Evolutionary conservation across 2,797 vertebrate genomes (phyloP).

Genomic region (Enteromius radiatus): DNA sequence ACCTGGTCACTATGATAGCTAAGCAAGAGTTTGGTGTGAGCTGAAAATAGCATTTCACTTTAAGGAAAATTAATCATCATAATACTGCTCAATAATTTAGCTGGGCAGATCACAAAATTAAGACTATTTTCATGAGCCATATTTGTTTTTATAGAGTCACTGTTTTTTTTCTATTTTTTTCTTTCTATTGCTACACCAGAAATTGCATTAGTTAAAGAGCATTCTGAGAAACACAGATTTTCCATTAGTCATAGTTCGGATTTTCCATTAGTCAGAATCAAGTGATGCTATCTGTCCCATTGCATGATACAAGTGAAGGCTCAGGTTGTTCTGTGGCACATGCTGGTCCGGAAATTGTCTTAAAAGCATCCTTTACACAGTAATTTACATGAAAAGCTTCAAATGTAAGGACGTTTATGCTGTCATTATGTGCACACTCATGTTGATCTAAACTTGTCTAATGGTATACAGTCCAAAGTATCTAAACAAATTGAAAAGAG

Average conservation of each 20-base stretch:
- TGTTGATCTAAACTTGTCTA: not conserved
- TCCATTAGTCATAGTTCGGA: not conserved
- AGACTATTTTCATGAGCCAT: too few species aligned
- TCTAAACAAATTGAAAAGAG: not conserved
- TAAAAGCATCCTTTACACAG: not conserved
- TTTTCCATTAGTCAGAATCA: slow-evolving; percentile 10
- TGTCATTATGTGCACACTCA: not conserved
- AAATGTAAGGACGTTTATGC: not conserved
- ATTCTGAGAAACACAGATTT: not conserved
- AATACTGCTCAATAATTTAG: not conserved
- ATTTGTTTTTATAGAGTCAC: not conserved
- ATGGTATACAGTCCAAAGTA: not conserved
- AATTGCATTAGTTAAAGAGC: not conserved
- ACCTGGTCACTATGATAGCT: not conserved
- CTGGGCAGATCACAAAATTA: too few species aligned
- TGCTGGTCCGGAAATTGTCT: not conserved
- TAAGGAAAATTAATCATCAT: not conserved
- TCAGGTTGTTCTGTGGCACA: not conserved
- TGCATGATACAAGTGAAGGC: not conserved
- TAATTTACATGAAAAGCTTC: not conserved
- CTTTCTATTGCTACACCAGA: not conserved
- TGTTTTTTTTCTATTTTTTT: not conserved
- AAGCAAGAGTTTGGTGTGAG: not conserved
- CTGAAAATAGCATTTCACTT: not conserved
- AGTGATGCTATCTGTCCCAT: not conserved